Evolutionary conservation across 2,797 vertebrate species (phyloP), one percentile per base, ranked within the genome.

Genomic region (Scyliorhinus canicula): DNA sequence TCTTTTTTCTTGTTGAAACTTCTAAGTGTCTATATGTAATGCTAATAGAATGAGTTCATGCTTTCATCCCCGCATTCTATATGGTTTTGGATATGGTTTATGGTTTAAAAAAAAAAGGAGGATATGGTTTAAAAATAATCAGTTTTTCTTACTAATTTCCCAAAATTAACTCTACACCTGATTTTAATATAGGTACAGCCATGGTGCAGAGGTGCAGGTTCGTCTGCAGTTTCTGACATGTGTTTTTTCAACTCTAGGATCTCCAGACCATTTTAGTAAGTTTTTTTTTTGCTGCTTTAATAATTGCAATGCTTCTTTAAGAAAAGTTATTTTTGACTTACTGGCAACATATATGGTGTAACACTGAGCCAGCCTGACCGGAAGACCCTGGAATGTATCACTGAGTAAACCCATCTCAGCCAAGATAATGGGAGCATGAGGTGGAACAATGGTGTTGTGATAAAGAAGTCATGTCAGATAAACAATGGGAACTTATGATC

Each of bases 191-290:
- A 99, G 99, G 96, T 99, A 99, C 96, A 98, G 98, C 96, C 99
- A 99, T 97, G 99, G 98, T 95, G 99, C 98, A 0, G 99, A 99
- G 97, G 99, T 99, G 96, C 99, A 99, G 97, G 99, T 99, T 95
- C 98, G 99, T 57, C 98, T 99, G 95, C 99, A 99, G 82, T 99
- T 99, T 96, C 98, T 99, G 97, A 99, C 99, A 0, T 99, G 99
- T 82, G 99, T 99, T 93, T 99, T 99, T 97, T 99, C 99, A 95
- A 99, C 99, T 1, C 97, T 99, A 95, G 99, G 99, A 95, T 99
- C 99, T 77, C 99, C 99, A 19, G 99, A 99, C 97, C 99, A 99
- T 97, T 99, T 99, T 97, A 98, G 99, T 99, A 97, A 98, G 99
- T 97, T 65, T 57, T n/a, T 63, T 5, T 60, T 60, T 44, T 71